A percentile compares a stretch with the other conserved stretches of the same genome.
phyloP scores from a whole-genome alignment of 2,888 invertebrate species.

The Apantesis nais region DNA sequence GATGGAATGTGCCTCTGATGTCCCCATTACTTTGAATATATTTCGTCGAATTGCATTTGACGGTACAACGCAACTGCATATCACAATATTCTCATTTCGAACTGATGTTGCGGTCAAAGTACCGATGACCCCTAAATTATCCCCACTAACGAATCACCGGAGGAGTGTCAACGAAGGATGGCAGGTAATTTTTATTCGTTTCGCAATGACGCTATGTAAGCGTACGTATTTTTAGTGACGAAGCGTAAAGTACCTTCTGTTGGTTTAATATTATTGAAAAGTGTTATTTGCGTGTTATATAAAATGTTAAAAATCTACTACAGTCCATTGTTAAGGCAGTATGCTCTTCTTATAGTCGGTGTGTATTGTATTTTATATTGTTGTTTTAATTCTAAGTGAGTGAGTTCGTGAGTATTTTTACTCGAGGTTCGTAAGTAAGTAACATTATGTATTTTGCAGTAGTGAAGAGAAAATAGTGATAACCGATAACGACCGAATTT shows the following conservation, averaged over 20 bases:
- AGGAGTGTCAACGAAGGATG: background rate
- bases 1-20: no score
- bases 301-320: conserved; percentile 10
- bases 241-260: background rate
- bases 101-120: background rate
- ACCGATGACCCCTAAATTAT: background rate
- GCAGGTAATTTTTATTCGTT: background rate
- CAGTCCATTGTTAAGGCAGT: conserved; percentile 13
- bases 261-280: background rate
- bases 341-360: conserved; percentile 16
- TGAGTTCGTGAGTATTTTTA: background rate
- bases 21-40: no score
- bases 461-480: background rate
- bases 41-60: background rate
- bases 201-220: background rate
- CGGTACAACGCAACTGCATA: background rate
- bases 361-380: conserved; percentile 4
- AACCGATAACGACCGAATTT: no score
- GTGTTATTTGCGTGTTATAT: conserved; percentile 1
- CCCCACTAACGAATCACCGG: conserved; percentile 6
- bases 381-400: background rate
- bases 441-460: background rate
- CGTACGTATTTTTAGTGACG: background rate
- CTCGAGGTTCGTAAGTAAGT: background rate
- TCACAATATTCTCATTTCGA: no score